Base-by-base conservation (phyloP, 2,113 vertebrate genomes). In the Trematocara unimaculatum region DNA sequence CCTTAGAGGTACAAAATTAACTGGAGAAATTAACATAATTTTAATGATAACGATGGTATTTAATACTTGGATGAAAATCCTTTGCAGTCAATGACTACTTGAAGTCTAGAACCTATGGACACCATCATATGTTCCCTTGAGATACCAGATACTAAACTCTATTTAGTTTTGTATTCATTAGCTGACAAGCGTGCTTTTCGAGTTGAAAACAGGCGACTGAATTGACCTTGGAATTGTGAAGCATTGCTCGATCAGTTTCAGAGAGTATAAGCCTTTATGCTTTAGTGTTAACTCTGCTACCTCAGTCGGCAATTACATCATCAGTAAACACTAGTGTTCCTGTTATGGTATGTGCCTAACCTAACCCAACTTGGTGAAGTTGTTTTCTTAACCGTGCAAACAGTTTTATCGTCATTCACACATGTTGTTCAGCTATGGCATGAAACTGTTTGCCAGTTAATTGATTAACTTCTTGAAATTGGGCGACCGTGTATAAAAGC, bases 11-110 rank as follows among this genome's bases (percentile, higher is more conserved):
- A 42, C n/a, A 42, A 70, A 45, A 15, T 70, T 26, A 42, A 70
- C n/a, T 23, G 38, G 38, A 42, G 38, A 70, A 70, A 70, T 42
- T 45, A 45, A 42, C 38, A 42, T 15, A 42, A 9, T 23, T 70
- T 9, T 70, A 15, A 42, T 23, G 6, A 42, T 35, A 35, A 35
- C 2, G 0, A 62, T 62, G 5, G 2, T 62, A 35, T 42, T 23
- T 70, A 23, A 23, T 70, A 70, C 38, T 42, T 70, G 12, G 38
- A 42, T 15, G n/a, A 0, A 70, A 70, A 70, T 42, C 35, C 3
- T 70, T 70, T 70, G 64, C 35, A 42, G n/a, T 14, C 38, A 0
- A 26, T 70, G 35, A 70, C n/a, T 70, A 20, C 0, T 40, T 70
- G 64, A 15, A 42, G n/a, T 70, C 38, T 70, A 1, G 38, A 70